These are phyloP conservation scores for Pongo pygmaeus DNA, from an alignment of 2,113 vertebrate genomes.

Conservation along the genomic window DNA sequence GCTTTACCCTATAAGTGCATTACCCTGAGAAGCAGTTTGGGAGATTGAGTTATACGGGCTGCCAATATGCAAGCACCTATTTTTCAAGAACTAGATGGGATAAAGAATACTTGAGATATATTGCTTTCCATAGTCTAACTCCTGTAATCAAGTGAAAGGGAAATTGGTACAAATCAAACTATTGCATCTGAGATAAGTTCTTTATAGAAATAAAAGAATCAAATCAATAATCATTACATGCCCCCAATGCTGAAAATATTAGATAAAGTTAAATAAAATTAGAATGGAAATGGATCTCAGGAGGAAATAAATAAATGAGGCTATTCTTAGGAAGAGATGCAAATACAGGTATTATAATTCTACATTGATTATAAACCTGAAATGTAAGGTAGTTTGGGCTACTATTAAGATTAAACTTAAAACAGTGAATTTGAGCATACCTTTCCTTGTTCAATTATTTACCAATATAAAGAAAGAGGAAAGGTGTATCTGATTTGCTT, in stretches of 20 bases:
- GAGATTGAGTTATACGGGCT: background rate
- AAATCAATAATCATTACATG: background rate
- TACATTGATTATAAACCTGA: background rate
- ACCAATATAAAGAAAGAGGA: background rate
- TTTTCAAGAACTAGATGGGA: background rate
- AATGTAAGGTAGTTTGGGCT: rapidly evolving
- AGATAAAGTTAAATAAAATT: background rate
- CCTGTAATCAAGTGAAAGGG: background rate
- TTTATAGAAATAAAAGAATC: background rate
- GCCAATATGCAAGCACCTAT: background rate
- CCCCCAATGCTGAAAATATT: background rate
- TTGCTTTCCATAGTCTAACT: background rate
- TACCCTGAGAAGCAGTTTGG: background rate
- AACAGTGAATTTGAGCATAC: background rate
- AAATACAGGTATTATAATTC: background rate
- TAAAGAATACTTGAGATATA: background rate
- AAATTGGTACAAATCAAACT: background rate
- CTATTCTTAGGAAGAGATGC: background rate
- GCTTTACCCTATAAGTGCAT: rapidly evolving
- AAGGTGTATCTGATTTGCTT: background rate
- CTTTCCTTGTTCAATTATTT: background rate
- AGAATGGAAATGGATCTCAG: background rate
- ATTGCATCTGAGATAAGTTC: background rate
- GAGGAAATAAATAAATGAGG: background rate
- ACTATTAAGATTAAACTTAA: background rate